Evolutionary conservation across 2,888 invertebrate genomes (phyloP), one percentile per base, ranked within the genome.

Genomic region (Argyra leucocephala): DNA sequence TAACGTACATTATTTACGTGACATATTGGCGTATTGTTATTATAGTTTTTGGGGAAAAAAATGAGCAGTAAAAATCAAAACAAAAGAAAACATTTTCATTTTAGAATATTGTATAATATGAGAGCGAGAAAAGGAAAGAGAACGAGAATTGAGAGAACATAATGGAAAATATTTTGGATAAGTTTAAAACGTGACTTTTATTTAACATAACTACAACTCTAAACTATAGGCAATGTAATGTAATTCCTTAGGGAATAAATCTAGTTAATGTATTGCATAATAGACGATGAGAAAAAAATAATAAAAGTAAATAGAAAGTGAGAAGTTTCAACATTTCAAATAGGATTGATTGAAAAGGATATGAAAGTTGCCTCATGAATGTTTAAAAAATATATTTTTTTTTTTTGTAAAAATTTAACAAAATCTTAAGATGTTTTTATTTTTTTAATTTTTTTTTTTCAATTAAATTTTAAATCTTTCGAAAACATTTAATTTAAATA

Each of bases 1-100:
- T 48, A 48, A 48, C 48, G 48, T 48, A 48, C 48, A 48, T 48
- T 48, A 48, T 48, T 48, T 48, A 48, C 48, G 48, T 48, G 48
- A 48, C 48, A 18, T 48, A 48, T 48, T 48, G 48, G 48, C 48
- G 6, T 48, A 48, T 48, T 48, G 48, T 48, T 48, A 48, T 15
- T 48, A 48, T 18, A 18, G 26, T 26, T 26, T 31, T 31, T 31
- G 12, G 1, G 12, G n/a, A 18, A 15, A 48, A 31, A n/a, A 48
- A 12, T 18, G 18, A 48, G 1, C 1, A 48, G n/a, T 2, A 18
- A 48, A 48, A 18, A 15, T 10, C 37, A 37, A 37, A 6, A 37
- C 12, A 37, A 12, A 26, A 26, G 26, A 6, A 26, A 26, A 26
- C 26, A 26, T 9, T 6, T 26, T 26, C 26, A 26, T 9, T 6